These are phyloP conservation scores for Sinhomidia bicolor DNA, from an alignment of 2,888 invertebrate genomes.

Conservation along the genomic window DNA sequence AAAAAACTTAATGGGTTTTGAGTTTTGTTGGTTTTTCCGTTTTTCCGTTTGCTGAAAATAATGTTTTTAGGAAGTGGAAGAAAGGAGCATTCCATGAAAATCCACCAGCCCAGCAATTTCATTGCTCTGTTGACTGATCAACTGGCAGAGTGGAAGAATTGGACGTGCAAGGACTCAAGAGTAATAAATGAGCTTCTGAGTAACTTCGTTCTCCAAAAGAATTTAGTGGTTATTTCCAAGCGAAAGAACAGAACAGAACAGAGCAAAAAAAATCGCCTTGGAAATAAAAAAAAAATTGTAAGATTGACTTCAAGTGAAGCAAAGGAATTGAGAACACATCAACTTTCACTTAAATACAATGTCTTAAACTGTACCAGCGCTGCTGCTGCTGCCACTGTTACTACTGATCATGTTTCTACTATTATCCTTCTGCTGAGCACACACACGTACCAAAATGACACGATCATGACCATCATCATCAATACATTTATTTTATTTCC, in stretches of 20 bases:
- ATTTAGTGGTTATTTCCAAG: neutral
- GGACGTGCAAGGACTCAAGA: no score
- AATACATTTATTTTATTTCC: constrained; percentile 48
- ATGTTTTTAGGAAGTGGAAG: no score
- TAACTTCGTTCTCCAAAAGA: neutral
- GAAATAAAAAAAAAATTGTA: neutral
- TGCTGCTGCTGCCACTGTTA: neutral
- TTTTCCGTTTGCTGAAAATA: no score
- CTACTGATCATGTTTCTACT: no score
- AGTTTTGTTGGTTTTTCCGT: no score
- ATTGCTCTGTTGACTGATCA: neutral
- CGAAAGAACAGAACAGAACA: no score
- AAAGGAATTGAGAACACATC: neutral
- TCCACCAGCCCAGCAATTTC: no score
- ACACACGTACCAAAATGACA: neutral
- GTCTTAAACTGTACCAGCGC: neutral
- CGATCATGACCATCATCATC: constrained; percentile 6
- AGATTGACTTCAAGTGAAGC: constrained; percentile 4
- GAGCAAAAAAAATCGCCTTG: neutral
- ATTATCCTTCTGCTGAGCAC: neutral
- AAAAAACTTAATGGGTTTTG: neutral
- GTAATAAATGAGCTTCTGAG: no score
- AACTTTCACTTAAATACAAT: constrained; percentile 39
- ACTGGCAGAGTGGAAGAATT: neutral
- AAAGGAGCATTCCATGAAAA: no score